Evolutionary conservation across 2,113 vertebrate genomes (phyloP).

Genomic region (Lonchura striata): DNA sequence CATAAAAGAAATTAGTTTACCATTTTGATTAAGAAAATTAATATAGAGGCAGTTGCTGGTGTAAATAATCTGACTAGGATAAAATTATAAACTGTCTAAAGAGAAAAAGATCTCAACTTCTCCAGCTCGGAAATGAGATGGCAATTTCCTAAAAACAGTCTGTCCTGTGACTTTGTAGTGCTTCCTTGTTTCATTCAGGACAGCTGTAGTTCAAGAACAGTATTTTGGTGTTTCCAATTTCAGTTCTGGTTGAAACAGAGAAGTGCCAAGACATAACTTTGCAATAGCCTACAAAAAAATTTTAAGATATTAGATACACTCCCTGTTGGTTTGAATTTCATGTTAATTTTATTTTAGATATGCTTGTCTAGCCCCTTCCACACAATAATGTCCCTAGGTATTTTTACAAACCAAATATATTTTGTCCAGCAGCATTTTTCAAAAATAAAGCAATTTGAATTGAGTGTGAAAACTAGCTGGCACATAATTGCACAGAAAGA

Average conservation of each 20-base stretch:
- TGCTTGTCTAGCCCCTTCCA: neutral
- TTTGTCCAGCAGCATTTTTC: neutral
- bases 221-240: constrained; percentile 38
- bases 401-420: neutral
- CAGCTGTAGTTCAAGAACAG: constrained; percentile 5
- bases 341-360: neutral
- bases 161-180: neutral
- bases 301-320: neutral
- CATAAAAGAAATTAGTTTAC: neutral
- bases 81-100: neutral
- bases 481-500: neutral
- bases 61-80: neutral
- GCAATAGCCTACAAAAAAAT: neutral
- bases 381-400: neutral
- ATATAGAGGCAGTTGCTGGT: neutral
- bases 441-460: neutral
- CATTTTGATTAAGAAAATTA: constrained; percentile 21
- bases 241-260: constrained; percentile 32
- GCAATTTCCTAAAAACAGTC: neutral
- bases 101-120: neutral
- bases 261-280: neutral
- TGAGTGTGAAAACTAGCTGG: neutral
- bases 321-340: neutral
- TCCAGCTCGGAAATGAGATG: neutral
- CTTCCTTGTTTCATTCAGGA: constrained; percentile 40